phyloP scores from a whole-genome alignment of 2,113 vertebrate genomes.

The Rattus norvegicus region DNA sequence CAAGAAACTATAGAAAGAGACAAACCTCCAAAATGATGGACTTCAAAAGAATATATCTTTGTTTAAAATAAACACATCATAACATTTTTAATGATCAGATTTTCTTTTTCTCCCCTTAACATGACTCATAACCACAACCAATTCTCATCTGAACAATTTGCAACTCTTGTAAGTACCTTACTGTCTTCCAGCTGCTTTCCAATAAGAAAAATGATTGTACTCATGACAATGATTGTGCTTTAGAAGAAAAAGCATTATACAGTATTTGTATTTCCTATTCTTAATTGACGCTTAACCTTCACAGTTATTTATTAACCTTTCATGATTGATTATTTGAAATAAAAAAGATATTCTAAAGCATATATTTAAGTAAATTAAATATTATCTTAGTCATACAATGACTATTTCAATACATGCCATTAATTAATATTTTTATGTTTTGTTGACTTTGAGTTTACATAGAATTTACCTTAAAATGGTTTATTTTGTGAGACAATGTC shows the following conservation, averaged over 20 bases:
- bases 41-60: not conserved
- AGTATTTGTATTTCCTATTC: not conserved
- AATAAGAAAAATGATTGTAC: no score
- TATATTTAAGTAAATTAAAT: not conserved
- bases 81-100: not conserved
- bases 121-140: not conserved
- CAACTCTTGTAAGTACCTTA: not conserved
- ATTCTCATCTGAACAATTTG: not conserved
- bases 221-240: not conserved
- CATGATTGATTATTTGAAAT: not conserved
- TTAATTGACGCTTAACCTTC: not conserved
- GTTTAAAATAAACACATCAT: not conserved
- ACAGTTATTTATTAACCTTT: not conserved
- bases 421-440: not conserved
- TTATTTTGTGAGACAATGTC: not conserved
- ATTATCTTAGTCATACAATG: not conserved
- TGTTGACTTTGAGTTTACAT: not conserved
- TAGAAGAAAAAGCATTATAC: not conserved
- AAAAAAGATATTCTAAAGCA: not conserved
- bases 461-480: not conserved
- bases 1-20: not conserved
- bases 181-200: not conserved
- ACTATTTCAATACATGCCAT: not conserved
- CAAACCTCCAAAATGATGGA: not conserved
- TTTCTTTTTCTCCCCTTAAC: not conserved